Evolutionary conservation across 1,140 invertebrate genomes (phyloP).

Genomic region (Antheraea pernyi): DNA sequence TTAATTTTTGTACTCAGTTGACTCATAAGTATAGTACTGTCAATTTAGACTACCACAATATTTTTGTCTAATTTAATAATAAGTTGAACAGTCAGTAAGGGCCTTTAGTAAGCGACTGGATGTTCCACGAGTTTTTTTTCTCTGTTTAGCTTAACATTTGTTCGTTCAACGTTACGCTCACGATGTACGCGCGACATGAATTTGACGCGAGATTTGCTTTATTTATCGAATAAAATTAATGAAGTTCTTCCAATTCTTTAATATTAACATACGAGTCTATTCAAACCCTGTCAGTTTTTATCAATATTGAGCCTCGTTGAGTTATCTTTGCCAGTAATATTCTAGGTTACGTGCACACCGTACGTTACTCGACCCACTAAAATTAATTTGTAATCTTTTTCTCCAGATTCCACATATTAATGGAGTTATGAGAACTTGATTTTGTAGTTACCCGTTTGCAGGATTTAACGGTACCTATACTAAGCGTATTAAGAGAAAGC

Average conservation of each 20-base stretch:
- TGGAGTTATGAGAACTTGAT: background rate
- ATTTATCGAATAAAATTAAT: background rate
- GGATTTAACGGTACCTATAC: background rate
- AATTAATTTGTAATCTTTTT: background rate
- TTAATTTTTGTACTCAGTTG: too few relatives aligned
- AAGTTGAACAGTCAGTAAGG: too few relatives aligned
- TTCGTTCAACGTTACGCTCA: background rate
- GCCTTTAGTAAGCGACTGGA: background rate
- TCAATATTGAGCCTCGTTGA: constrained; percentile 11
- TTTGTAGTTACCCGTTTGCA: background rate
- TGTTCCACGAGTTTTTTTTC: background rate
- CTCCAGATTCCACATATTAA: background rate
- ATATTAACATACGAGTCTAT: background rate
- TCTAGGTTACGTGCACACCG: constrained; percentile 27
- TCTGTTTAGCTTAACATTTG: background rate
- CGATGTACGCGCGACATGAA: background rate
- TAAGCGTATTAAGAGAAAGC: constrained; percentile 60
- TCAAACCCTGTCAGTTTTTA: background rate
- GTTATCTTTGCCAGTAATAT: constrained; percentile 25
- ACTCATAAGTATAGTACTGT: too few relatives aligned
- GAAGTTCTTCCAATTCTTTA: background rate
- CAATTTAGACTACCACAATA: too few relatives aligned
- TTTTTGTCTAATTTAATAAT: too few relatives aligned
- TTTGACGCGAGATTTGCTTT: background rate
- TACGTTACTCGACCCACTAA: constrained; percentile 11